phyloP scores from a whole-genome alignment of 2,888 invertebrate species.

The Rugalucina vietnamica region DNA sequence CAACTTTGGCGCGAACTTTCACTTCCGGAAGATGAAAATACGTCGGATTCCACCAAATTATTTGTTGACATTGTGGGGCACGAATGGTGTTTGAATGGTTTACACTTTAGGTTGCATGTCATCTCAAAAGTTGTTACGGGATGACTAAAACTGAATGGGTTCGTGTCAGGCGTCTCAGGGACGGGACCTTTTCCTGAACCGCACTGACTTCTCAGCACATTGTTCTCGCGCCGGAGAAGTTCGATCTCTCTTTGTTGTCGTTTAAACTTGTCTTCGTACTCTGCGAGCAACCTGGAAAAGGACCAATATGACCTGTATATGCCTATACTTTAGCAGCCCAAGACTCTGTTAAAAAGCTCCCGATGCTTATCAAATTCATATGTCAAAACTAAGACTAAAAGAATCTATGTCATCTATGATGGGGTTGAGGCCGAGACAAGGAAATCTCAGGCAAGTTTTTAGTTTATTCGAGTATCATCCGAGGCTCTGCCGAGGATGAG shows the following conservation, averaged over 20 bases:
- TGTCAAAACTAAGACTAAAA: too few relatives aligned
- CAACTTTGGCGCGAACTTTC: not conserved
- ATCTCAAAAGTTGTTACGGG: conserved; percentile 1
- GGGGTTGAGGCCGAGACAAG: too few relatives aligned
- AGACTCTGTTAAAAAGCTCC: too few relatives aligned
- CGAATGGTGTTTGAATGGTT: not conserved
- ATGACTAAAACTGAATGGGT: not conserved
- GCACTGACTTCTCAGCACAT: not conserved
- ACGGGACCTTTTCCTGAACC: not conserved
- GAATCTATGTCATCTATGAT: too few relatives aligned
- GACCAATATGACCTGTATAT: not conserved
- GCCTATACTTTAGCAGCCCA: too few relatives aligned
- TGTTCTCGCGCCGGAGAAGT: not conserved
- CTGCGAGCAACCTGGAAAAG: conserved; percentile 11
- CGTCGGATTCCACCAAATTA: not conserved
- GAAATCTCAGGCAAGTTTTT: too few relatives aligned
- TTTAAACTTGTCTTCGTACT: conserved; percentile 21
- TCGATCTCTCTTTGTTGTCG: not conserved
- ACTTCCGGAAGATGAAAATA: not conserved
- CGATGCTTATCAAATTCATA: too few relatives aligned
- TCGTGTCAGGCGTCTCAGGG: not conserved
- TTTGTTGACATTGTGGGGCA: not conserved
- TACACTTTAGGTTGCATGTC: not conserved
- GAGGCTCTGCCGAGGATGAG: too few relatives aligned
- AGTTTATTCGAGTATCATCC: too few relatives aligned